phyloP scores from a whole-genome alignment of 2,113 vertebrate species.

The Crypturellus undulatus region DNA sequence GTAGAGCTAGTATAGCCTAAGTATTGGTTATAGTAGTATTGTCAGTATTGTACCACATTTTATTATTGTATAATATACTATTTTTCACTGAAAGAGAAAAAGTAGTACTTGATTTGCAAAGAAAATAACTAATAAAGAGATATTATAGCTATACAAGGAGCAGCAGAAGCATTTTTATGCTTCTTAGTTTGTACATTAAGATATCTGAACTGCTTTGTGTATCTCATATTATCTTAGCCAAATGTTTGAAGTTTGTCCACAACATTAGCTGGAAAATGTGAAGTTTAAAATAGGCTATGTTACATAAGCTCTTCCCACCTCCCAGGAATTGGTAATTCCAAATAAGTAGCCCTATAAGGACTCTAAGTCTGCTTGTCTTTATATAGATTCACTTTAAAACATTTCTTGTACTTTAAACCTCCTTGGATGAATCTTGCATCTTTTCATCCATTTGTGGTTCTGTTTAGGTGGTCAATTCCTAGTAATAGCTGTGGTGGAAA shows the following conservation, averaged over 20 bases:
- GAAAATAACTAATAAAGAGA: background rate
- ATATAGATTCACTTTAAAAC: background rate
- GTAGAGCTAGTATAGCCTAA: background rate
- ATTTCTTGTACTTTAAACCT: background rate
- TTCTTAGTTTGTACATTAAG: background rate
- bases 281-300: background rate
- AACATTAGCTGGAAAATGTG: background rate
- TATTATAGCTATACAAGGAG: background rate
- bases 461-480: background rate
- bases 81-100: background rate
- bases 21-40: background rate
- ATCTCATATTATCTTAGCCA: background rate
- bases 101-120: background rate
- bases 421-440: background rate
- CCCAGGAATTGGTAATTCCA: background rate
- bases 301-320: constrained; percentile 19
- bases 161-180: background rate
- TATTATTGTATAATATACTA: background rate
- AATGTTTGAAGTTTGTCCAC: background rate
- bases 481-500: background rate
- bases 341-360: background rate
- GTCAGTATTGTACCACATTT: background rate
- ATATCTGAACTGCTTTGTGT: background rate
- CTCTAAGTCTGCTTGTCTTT: background rate
- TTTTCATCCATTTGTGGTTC: background rate